These are phyloP conservation scores for Ibidorhyncha struthersii DNA, from an alignment of 2,113 vertebrate species.

Conservation along the genomic window DNA sequence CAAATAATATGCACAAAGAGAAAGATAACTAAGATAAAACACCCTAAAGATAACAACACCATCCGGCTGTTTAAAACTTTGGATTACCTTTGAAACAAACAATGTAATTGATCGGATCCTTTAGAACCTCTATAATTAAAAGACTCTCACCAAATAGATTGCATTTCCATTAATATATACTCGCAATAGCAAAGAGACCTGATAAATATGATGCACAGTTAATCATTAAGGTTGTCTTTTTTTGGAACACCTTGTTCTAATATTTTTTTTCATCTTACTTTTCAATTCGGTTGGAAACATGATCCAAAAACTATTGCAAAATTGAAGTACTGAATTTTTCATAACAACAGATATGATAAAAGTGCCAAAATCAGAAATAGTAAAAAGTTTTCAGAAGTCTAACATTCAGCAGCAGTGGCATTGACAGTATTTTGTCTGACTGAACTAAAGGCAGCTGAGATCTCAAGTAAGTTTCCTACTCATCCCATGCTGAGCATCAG, in stretches of 20 bases:
- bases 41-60: neutral
- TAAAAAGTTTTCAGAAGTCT: neutral
- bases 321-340: neutral
- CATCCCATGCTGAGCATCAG: neutral
- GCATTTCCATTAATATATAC: neutral
- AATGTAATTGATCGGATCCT: neutral
- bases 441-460: neutral
- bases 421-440: neutral
- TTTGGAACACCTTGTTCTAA: neutral
- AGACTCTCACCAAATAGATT: neutral
- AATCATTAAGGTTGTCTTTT: neutral
- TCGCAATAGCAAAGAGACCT: neutral
- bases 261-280: neutral
- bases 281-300: neutral
- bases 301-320: neutral
- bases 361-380: neutral
- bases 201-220: neutral
- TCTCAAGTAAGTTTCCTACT: neutral
- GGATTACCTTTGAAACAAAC: neutral
- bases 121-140: conserved; percentile 11
- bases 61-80: neutral
- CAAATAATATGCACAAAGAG: neutral
- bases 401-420: neutral
- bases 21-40: neutral
- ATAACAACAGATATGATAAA: neutral